Evolutionary conservation across 2,888 invertebrate genomes (phyloP), one percentile per base, ranked within the genome.

Genomic region (Pasiphila rectangulata): DNA sequence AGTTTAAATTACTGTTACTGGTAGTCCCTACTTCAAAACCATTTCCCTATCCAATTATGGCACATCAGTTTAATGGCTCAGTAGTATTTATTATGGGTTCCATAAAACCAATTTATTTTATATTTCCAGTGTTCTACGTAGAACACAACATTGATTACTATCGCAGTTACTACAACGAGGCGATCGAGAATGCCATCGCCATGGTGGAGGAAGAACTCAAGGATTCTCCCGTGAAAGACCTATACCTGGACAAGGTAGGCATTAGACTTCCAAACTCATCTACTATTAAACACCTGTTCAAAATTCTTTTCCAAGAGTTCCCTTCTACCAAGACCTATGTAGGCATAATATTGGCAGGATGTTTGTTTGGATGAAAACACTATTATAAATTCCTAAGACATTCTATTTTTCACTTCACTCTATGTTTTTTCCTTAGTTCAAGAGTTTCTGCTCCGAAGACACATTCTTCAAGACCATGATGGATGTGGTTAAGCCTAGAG

Each of bases 391-490:
- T n/a, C n/a, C n/a, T n/a, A n/a, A n/a, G n/a, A n/a, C n/a, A n/a
- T n/a, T 5, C 13, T 27, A 7, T 13, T 12, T 27, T 1, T 4
- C 5, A 7, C 1, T 7, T 27, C 3, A 7, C 9, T 2, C 20
- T 27, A n/a, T 20, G 13, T 19, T 13, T 10, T 15, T 16, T 21
- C 7, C n/a, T 5, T 6, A 49, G 62, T 87, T 94, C 54, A 79
- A 79, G 20, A 79, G 83, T 34, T 94, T 94, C 66, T 90, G 93
- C 36, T 88, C 88, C 24, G 90, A 91, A 59, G 90, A 92, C 0
- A 89, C 90, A 1, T 94, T 94, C 70, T 94, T 94, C 67, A 86
- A 88, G 4, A 90, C 89, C 17, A 94, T 94, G 94, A 89, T 93
- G 46, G 88, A 91, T 16, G 71, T 93, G 61, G 92, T 92, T 0